Conservation (phyloP, 2,113 vertebrate species). For the Anthoscopus minutus region DNA sequence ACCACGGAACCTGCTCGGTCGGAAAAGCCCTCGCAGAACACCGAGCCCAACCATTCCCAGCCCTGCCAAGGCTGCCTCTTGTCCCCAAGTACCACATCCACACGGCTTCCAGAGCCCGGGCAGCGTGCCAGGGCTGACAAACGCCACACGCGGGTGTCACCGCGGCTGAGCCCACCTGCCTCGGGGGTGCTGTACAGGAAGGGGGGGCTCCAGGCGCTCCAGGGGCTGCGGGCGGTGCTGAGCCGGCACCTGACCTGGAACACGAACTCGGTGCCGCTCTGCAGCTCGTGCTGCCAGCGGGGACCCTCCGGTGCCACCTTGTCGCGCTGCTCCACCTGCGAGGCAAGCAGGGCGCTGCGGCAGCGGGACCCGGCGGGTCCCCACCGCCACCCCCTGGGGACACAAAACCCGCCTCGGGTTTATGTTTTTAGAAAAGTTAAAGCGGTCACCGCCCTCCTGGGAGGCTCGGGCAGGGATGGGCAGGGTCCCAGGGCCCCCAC, state of each 20-base stretch:
- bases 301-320: fast-evolving
- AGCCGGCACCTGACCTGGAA: constrained; percentile 70
- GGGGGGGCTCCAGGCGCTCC: constrained; percentile 68
- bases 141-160: fast-evolving
- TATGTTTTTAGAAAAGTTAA: too few species aligned
- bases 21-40: background rate
- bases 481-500: background rate
- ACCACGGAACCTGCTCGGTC: fast-evolving
- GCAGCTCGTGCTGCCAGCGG: constrained; percentile 34
- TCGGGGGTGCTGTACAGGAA: constrained; percentile 60
- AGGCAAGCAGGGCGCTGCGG: background rate
- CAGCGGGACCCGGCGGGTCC: fast-evolving
- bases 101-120: fast-evolving
- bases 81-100: background rate
- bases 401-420: too few species aligned
- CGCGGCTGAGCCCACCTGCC: constrained; percentile 43
- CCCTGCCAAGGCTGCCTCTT: fast-evolving
- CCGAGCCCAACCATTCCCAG: background rate
- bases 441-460: background rate
- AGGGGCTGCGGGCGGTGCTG: background rate
- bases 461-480: too few species aligned
- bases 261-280: constrained; percentile 33
- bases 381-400: background rate
- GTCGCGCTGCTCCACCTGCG: constrained; percentile 15
- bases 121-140: background rate